Evolutionary conservation across 2,888 invertebrate species (phyloP), one percentile per base, ranked within the genome.

Genomic region (Rhyacophila evoluta): DNA sequence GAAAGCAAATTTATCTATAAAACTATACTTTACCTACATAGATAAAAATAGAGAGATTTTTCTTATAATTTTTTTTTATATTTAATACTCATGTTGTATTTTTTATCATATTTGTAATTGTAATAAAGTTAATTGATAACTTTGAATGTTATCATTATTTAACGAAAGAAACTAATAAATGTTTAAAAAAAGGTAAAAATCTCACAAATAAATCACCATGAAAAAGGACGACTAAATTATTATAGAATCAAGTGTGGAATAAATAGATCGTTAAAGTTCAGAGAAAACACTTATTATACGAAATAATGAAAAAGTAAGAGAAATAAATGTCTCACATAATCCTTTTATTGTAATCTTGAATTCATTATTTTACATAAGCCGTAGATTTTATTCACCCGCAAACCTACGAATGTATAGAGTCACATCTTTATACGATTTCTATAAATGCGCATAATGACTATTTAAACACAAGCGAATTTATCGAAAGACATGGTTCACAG

Each of bases 311-410:
- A 55, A 55, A 8, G 67, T 25, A 37, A 67, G 67, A 36, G 67
- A 68, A 36, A 72, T 68, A 78, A 78, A 69, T 74, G 78, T 78
- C 74, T 55, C 74, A 71, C 41, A 73, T 74, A 78, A 78, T 78
- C 74, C 74, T 71, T 78, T 78, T 78, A 78, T 78, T 78, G 78
- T 78, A 74, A 78, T 74, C 74, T 71, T 41, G 68, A 78, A 74
- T 78, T 78, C 78, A 78, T 78, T 78, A 78, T 78, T 78, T 78
- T 78, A 78, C 78, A 78, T 78, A 78, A 78, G 78, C 78, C 71
- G 78, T 39, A 70, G 70, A 74, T 78, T 78, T 78, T 74, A 78
- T 78, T 78, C 74, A 67, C 69, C 71, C 78, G 55, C 41, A 74
- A 78, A 71, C 69, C 74, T 71, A 33, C 72, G 36, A 33, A 29